phyloP scores from a whole-genome alignment of 2,797 vertebrate genomes.

The Pangasius macronema region DNA sequence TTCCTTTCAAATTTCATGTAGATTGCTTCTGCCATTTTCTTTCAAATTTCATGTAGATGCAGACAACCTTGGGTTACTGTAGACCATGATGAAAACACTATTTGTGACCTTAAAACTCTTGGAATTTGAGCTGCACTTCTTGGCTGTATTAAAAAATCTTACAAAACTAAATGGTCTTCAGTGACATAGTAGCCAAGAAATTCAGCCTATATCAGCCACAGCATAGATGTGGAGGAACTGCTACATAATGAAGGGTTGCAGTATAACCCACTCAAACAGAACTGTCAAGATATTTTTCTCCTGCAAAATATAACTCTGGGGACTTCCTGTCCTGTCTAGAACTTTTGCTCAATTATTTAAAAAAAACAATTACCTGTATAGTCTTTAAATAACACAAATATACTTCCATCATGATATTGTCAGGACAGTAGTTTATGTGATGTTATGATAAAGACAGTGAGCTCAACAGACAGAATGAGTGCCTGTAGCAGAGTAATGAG shows the following conservation, averaged over 20 bases:
- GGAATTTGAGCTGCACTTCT: not conserved
- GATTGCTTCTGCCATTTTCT: too few relatives aligned
- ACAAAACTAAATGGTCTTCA: not conserved
- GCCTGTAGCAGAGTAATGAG: slow-evolving; percentile 39
- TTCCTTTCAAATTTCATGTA: not conserved
- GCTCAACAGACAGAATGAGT: slow-evolving; percentile 25
- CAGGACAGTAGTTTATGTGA: slow-evolving; percentile 24
- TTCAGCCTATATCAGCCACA: not conserved
- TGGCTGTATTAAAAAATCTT: not conserved
- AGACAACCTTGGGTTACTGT: not conserved
- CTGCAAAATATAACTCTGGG: not conserved
- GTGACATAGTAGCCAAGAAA: not conserved
- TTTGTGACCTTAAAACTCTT: not conserved
- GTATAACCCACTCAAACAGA: not conserved
- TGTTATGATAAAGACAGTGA: slow-evolving; percentile 13
- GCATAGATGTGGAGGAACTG: not conserved
- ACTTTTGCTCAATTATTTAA: not conserved
- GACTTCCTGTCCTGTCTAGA: not conserved
- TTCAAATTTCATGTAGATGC: not conserved
- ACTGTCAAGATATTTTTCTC: not conserved
- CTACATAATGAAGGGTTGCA: not conserved
- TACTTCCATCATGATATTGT: not conserved
- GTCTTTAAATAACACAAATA: not conserved
- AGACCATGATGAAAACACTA: not conserved
- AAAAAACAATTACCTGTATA: not conserved